Percentiles rank a stretch among this genome's conserved stretches.
Conservation (phyloP, 2,113 vertebrate genomes). For the Mus spicilegus region DNA sequence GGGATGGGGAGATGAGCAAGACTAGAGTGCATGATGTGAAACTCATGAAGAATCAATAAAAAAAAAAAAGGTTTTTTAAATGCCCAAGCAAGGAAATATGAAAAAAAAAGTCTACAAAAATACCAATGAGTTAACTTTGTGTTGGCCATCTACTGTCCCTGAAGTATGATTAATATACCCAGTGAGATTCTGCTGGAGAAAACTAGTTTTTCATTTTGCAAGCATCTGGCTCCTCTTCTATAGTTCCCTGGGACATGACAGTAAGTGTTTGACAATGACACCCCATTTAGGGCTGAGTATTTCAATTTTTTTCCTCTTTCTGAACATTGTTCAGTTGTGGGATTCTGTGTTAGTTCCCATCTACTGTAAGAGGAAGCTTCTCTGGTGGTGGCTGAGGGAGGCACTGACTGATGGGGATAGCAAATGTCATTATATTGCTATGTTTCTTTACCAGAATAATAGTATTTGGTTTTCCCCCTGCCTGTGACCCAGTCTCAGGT, state of each 20-base stretch:
- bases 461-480: background rate
- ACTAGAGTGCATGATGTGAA: too few relatives aligned
- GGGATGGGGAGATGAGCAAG: too few relatives aligned
- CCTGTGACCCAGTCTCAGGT: background rate
- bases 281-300: background rate
- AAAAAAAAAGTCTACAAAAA: background rate
- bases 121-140: background rate
- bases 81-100: background rate
- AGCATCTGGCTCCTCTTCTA: background rate
- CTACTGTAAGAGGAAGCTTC: background rate
- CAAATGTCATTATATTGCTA: background rate
- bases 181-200: background rate
- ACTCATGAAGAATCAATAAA: too few relatives aligned
- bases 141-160: background rate
- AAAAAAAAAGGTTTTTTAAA: too few relatives aligned
- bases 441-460: background rate
- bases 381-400: background rate
- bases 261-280: background rate
- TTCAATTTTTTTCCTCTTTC: background rate
- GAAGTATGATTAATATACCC: background rate
- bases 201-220: background rate
- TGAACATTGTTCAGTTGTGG: background rate
- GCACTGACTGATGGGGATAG: background rate
- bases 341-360: background rate
- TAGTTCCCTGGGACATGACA: background rate